Evolutionary conservation across 1,140 invertebrate genomes (phyloP), one percentile per base, ranked within the genome.

Genomic region (Drosophila nigromelanica): DNA sequence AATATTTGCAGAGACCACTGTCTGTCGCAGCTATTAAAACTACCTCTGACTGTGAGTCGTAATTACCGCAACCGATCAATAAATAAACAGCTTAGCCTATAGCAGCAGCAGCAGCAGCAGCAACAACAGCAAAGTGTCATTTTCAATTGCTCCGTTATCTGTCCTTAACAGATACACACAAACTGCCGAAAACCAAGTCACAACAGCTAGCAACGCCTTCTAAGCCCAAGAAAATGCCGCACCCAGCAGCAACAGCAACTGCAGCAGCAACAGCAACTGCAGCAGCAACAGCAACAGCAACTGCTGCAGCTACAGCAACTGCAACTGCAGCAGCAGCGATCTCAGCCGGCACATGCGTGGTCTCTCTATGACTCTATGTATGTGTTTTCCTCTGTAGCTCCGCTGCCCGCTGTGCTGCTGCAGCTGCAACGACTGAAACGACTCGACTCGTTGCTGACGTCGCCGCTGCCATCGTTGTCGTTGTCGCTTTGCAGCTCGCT

Each of bases 1-100:
- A 87, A 61, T 87, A 63, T 70, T 76, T 48, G 67, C 48, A 43
- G 33, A 68, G 48, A 56, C 11, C 43, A 42, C 14, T 54, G 45
- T 18, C 50, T 40, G 21, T 27, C 5, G 47, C 64, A 39, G n/a
- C 51, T 56, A 76, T 73, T 73, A 52, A 76, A 62, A 58, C 54
- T 21, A 60, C 27, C 59, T 55, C 50, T 33, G 68, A 55, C 50
- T 73, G 63, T n/a, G 51, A 40, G 59, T 73, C 66, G 80, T 70
- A 83, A 76, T 83, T 79, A 85, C 74, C 55, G 74, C 80, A 43
- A 47, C 54, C 78, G 71, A 83, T 83, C 80, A 80, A 85, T 83
- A 83, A 85, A 85, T 80, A 83, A 83, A 82, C 66, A 82, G 80
- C 76, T 79, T 70, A 64, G 66, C 55, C 80, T 75, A 64, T 70